Evolutionary conservation across 1,140 invertebrate species (phyloP).

Genomic region (Drosophila dunni): DNA sequence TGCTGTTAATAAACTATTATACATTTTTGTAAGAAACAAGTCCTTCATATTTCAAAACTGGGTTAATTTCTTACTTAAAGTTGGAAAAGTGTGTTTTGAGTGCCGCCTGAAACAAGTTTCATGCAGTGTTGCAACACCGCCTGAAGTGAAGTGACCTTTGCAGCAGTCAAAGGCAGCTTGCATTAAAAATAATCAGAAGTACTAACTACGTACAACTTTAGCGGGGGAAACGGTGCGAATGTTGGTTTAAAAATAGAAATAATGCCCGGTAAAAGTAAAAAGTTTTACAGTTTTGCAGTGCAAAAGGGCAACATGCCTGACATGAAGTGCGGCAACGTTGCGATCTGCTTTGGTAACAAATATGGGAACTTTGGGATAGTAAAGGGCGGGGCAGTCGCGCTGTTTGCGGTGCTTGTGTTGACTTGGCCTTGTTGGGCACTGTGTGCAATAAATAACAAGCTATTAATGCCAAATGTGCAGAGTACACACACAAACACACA

Average conservation of each 20-base stretch:
- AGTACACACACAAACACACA: slow-evolving; percentile 59
- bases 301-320: slow-evolving; percentile 30
- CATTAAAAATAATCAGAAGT: slow-evolving; percentile 48
- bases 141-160: slow-evolving; percentile 31
- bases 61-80: no score
- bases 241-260: slow-evolving; percentile 59
- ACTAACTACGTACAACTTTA: slow-evolving; percentile 34
- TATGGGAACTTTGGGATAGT: slow-evolving; percentile 26
- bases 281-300: slow-evolving; percentile 40
- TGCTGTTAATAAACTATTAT: no score
- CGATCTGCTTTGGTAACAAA: slow-evolving; percentile 18
- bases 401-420: slow-evolving; percentile 29
- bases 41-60: no score
- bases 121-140: not conserved
- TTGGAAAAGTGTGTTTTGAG: not conserved
- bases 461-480: slow-evolving; percentile 73
- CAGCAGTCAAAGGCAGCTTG: not conserved
- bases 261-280: slow-evolving; percentile 52
- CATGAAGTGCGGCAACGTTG: slow-evolving; percentile 46
- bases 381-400: slow-evolving; percentile 1
- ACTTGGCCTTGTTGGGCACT: slow-evolving; percentile 66
- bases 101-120: no score
- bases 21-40: no score
- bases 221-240: slow-evolving; percentile 3
- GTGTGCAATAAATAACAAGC: slow-evolving; percentile 77